Base-by-base conservation (phyloP, 2,888 invertebrate genomes). In the Oxycera nigricornis region DNA sequence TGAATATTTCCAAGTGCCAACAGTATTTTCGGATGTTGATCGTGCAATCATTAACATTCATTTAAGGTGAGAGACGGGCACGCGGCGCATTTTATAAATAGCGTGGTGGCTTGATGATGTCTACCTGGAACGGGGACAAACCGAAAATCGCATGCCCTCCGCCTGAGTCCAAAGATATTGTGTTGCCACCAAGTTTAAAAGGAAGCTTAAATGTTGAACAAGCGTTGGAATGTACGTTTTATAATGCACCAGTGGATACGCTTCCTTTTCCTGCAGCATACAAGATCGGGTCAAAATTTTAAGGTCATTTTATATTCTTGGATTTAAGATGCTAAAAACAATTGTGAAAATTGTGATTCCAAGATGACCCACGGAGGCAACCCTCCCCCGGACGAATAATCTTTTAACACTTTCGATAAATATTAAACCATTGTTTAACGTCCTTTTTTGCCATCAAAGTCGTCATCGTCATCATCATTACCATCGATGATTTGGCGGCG, bases 1-100 rank as follows among this genome's bases (percentile, higher is more conserved):
- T n/a, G 31, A 70, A 52, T 52, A 70, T 55, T 70, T 70, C 55
- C 31, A 70, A 70, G 70, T 70, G 70, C 55, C 55, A 70, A 70
- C 70, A 52, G 68, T 68, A 52, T 68, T 68, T 68, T 17, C n/a
- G 68, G 52, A 22, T 50, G 68, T 28, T 1, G 50, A 50, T 46
- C 50, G 50, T 68, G 68, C 39, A 67, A 67, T 41, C 67, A 52
- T 68, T 52, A 68, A 52, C 50, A 67, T 67, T 67, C 65, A 41
- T 67, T 67, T 67, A n/a, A 67, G 39, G 46, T 46, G 41, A 68
- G 68, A 52, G 52, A 68, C 52, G 52, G 26, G 52, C 50, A 17
- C 30, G 52, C 39, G 9, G 39, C 46, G 65, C 22, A 41, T 41
- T 41, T 41, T 41, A 41, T 59, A 24, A 46, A 62, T 20, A 62